phyloP scores from a whole-genome alignment of 2,797 vertebrate species.

The Ptychadena robeensis region DNA sequence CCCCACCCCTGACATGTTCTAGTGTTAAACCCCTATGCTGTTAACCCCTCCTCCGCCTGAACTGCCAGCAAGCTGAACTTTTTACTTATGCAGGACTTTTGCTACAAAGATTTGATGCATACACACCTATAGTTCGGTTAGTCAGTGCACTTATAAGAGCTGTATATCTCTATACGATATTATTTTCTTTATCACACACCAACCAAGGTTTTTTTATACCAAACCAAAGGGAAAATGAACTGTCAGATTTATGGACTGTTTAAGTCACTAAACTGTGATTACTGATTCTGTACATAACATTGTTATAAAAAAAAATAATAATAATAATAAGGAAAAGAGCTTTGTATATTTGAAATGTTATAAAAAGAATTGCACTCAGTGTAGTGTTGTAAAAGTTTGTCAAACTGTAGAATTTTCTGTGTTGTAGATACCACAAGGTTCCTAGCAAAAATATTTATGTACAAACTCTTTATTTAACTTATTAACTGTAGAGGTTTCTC shows the following conservation, averaged over 20 bases:
- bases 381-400: conserved; percentile 96
- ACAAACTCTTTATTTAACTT: conserved; percentile 85
- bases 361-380: conserved; percentile 94
- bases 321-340: conserved; percentile 83
- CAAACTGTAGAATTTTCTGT: conserved; percentile 91
- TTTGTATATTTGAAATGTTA: conserved; percentile 96
- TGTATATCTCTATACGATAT: conserved; percentile 68
- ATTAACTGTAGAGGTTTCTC: conserved; percentile 83
- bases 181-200: conserved; percentile 77
- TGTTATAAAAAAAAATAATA: conserved; percentile 87
- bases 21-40: neutral
- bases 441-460: conserved; percentile 98
- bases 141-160: conserved; percentile 77
- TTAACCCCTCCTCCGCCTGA: neutral
- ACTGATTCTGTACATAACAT: conserved; percentile 90
- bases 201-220: conserved; percentile 82
- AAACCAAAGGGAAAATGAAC: conserved; percentile 91
- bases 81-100: conserved; percentile 25
- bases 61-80: neutral
- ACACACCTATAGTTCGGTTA: conserved; percentile 65
- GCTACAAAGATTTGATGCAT: conserved; percentile 64
- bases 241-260: conserved; percentile 83
- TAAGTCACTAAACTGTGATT: conserved; percentile 88
- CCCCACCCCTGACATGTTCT: neutral
- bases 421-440: conserved; percentile 91